phyloP scores from a whole-genome alignment of 2,113 vertebrate species.

The Thamnaconus septentrionalis region DNA sequence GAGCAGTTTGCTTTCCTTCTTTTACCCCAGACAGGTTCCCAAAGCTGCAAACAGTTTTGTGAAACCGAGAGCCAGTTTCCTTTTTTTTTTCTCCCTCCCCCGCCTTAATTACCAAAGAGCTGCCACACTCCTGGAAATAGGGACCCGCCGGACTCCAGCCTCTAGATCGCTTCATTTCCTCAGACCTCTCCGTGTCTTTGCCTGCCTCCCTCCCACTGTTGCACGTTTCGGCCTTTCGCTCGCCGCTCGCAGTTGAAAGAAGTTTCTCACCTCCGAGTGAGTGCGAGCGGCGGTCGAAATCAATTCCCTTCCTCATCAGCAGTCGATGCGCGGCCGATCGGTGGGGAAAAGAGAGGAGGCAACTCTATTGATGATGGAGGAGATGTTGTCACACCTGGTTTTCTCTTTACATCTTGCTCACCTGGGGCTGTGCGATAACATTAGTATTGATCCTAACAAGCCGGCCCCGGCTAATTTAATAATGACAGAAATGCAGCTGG shows the following conservation, averaged over 20 bases:
- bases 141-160: constrained; percentile 10
- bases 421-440: constrained; percentile 56
- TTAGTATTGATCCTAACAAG: constrained; percentile 57
- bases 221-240: constrained; percentile 22
- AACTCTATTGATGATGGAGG: constrained; percentile 57
- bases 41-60: constrained; percentile 60
- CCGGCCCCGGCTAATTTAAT: constrained; percentile 49
- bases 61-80: constrained; percentile 36
- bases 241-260: constrained; percentile 33
- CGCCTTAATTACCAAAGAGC: too few species aligned
- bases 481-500: constrained; percentile 26
- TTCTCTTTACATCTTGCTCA: constrained; percentile 62
- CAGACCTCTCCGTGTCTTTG: constrained; percentile 28
- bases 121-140: too few species aligned
- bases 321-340: constrained; percentile 57
- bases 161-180: constrained; percentile 45
- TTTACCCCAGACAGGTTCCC: not conserved
- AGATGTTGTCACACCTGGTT: constrained; percentile 68
- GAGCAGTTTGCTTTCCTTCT: not conserved
- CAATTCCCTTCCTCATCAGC: constrained; percentile 54
- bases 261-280: constrained; percentile 26
- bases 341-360: constrained; percentile 47
- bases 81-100: constrained; percentile 48
- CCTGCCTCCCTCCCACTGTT: constrained; percentile 38
- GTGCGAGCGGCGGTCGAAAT: constrained; percentile 45